Evolutionary conservation across 2,113 vertebrate genomes (phyloP), one percentile per base, ranked within the genome.

Genomic region (Albula glossodonta): DNA sequence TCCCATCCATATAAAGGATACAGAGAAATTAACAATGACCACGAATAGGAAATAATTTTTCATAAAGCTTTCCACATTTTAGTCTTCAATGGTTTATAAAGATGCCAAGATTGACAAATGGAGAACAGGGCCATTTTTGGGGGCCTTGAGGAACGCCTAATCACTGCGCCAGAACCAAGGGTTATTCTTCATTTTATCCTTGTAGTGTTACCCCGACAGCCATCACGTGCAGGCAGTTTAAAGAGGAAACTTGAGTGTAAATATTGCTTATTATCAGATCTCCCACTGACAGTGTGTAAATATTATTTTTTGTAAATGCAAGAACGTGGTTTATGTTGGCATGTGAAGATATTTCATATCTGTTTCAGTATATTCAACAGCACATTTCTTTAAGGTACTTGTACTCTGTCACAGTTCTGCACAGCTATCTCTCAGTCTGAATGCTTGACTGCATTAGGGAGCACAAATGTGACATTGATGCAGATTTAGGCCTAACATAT

Each of bases 1-100:
- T 90, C 93, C 92, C 91, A 92, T 86, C 91, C 94, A 91, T 87
- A 87, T 92, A 88, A 92, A 92, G 93, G 91, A 88, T 80, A 63
- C 53, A 6, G 84, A 88, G 92, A 86, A 87, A 93, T 93, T 85
- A 91, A 93, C 86, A 89, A 90, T 6, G 52, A 84, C 85, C 90
- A 87, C 85, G 89, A 87, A 89, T 86, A 92, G 93, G 92, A 94
- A 92, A 90, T 92, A 88, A 90, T 88, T 91, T 91, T 88, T 93
- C 88, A 91, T 63, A 86, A 84, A 89, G 78, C 91, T 83, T 90
- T 90, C 91, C 87, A 91, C 87, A 83, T 92, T 90, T 89, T 63
- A 87, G 88, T 84, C 86, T 86, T 57, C 53, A 83, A 84, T 80
- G 48, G 89, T 92, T 91, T 90, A 90, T 91, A 92, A 92, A 93